Percentiles rank a stretch among this genome's conserved stretches.
Conservation (phyloP, 2,797 vertebrate genomes). For the Enteromius anoplus region DNA sequence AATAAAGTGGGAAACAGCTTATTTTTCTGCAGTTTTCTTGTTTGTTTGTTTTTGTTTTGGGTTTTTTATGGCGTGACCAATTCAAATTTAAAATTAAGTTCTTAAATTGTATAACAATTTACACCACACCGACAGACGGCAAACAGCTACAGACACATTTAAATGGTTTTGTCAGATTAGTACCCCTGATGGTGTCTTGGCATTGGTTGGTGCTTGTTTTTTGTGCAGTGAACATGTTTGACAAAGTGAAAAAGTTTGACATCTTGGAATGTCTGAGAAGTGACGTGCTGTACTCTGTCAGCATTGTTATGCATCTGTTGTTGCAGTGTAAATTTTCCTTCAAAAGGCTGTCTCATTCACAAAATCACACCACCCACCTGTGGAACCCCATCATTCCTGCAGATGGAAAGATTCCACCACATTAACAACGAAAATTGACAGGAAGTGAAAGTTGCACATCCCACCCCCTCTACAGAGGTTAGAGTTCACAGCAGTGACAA, state of each 20-base stretch:
- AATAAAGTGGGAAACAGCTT: neutral
- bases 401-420: constrained; percentile 1
- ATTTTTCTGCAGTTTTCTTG: neutral
- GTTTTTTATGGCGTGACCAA: neutral
- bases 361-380: constrained; percentile 37
- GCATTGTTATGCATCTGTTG: neutral
- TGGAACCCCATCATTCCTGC: constrained; percentile 5
- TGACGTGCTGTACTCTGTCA: neutral
- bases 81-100: neutral
- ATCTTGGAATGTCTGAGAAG: neutral
- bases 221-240: neutral
- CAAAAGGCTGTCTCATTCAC: constrained; percentile 29
- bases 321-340: neutral
- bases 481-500: constrained; percentile 42
- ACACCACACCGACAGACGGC: neutral
- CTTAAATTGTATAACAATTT: neutral
- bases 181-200: neutral
- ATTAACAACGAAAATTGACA: constrained; percentile 11
- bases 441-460: neutral
- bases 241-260: neutral
- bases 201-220: neutral
- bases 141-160: neutral
- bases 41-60: no score
- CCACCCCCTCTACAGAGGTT: constrained; percentile 22
- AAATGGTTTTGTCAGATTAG: neutral